Conservation (phyloP, 2,797 vertebrate species). For the Neosalanx taihuensis region DNA sequence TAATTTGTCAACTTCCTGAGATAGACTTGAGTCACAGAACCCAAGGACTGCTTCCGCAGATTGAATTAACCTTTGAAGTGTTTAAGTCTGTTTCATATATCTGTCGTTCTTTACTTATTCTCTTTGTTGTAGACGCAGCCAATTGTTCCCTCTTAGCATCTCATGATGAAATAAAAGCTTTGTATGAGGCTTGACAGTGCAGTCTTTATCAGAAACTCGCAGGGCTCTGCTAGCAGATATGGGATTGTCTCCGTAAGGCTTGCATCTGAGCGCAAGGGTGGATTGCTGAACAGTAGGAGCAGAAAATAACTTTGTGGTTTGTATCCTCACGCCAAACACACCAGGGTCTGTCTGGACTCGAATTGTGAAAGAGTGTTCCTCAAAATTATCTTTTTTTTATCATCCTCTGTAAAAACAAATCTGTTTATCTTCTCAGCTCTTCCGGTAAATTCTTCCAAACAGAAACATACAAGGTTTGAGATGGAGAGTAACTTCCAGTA, state of each 20-base stretch:
- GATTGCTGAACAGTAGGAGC: slow-evolving; percentile 7
- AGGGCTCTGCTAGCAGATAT: slow-evolving; percentile 21
- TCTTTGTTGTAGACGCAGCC: slow-evolving; percentile 15
- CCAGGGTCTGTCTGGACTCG: no score
- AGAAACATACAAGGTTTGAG: neutral
- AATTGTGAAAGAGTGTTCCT: neutral
- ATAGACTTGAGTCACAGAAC: slow-evolving; percentile 24
- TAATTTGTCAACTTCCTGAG: slow-evolving; percentile 45
- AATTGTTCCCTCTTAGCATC: slow-evolving; percentile 8
- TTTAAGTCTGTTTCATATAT: slow-evolving; percentile 16
- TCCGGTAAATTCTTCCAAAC: no score
- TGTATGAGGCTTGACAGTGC: slow-evolving; percentile 15
- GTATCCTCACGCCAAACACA: neutral
- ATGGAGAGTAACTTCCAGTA: neutral
- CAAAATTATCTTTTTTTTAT: neutral
- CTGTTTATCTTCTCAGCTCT: neutral
- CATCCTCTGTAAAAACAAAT: neutral
- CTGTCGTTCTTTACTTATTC: neutral
- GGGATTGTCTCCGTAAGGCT: slow-evolving; percentile 7
- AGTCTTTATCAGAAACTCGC: slow-evolving; percentile 15
- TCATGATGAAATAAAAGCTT: slow-evolving; percentile 11
- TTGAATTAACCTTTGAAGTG: slow-evolving; percentile 34
- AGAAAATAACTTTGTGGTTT: neutral
- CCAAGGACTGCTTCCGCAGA: slow-evolving; percentile 12
- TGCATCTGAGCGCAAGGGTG: slow-evolving; percentile 25